Conservation (phyloP, 2,888 invertebrate species). For the Podabrus alpinus region DNA sequence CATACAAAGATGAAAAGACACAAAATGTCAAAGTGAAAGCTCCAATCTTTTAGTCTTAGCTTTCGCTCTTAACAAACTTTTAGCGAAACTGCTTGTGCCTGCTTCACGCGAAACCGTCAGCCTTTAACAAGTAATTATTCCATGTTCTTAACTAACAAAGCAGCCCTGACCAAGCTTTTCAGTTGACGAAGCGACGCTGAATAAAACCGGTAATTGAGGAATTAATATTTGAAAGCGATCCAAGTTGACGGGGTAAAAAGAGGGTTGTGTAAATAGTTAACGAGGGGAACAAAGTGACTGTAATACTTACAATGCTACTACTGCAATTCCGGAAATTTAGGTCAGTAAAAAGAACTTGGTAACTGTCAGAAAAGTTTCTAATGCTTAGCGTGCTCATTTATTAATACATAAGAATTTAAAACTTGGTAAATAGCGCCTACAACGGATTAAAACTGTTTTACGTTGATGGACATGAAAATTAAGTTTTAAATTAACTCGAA, state of each 20-base stretch:
- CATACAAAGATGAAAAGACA: constrained; percentile 8
- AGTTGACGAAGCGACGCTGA: constrained; percentile 37
- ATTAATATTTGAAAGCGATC: constrained; percentile 56
- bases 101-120: constrained; percentile 24
- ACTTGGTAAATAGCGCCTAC: constrained; percentile 7
- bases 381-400: constrained; percentile 24
- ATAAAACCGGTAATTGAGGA: constrained; percentile 56
- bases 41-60: constrained; percentile 6
- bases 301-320: constrained; percentile 44
- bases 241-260: constrained; percentile 42
- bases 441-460: constrained; percentile 15
- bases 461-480: constrained; percentile 20
- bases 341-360: constrained; percentile 25
- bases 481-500: constrained; percentile 2
- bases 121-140: constrained; percentile 30
- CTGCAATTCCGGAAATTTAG: constrained; percentile 26
- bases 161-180: constrained; percentile 27
- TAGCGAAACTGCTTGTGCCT: constrained; percentile 16
- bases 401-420: constrained; percentile 21
- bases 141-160: constrained; percentile 31
- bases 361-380: constrained; percentile 24
- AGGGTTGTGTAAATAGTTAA: constrained; percentile 40
- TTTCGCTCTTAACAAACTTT: constrained; percentile 10
- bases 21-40: constrained; percentile 6
- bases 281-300: constrained; percentile 40